A percentile compares a stretch with the other conserved stretches of the same genome.
phyloP scores from a whole-genome alignment of 1,140 invertebrate genomes.

The Zaprionus taronus region DNA sequence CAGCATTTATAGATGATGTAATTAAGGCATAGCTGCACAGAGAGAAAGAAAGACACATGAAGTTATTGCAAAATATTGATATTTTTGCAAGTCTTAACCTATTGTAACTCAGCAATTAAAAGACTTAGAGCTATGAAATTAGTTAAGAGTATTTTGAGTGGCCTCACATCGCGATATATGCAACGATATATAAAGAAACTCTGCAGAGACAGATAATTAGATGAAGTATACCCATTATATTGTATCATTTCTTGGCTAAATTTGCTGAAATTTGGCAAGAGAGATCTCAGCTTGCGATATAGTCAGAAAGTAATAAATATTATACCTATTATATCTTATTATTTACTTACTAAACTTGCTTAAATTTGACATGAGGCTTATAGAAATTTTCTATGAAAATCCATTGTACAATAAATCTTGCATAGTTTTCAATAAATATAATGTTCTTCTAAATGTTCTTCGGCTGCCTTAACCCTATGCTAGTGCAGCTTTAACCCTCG shows the following conservation, averaged over 20 bases:
- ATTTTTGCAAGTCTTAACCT: neutral
- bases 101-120: constrained; percentile 8
- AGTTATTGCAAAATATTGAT: neutral
- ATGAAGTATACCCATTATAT: neutral
- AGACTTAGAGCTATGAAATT: neutral
- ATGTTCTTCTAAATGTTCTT: neutral
- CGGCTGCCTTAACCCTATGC: neutral
- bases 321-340: neutral
- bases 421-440: neutral
- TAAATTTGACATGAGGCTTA: neutral
- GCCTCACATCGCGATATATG: neutral
- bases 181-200: neutral
- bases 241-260: neutral
- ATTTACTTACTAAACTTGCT: neutral
- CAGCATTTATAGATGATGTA: neutral
- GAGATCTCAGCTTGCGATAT: too few species aligned
- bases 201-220: neutral
- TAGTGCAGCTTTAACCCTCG: constrained; percentile 15
- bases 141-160: neutral
- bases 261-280: too few species aligned
- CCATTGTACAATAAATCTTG: neutral
- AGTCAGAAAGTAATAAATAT: neutral
- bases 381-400: neutral
- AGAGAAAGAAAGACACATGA: too few species aligned
- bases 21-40: neutral